phyloP scores from a whole-genome alignment of 1,140 invertebrate genomes.

The Microplitis demolitor region DNA sequence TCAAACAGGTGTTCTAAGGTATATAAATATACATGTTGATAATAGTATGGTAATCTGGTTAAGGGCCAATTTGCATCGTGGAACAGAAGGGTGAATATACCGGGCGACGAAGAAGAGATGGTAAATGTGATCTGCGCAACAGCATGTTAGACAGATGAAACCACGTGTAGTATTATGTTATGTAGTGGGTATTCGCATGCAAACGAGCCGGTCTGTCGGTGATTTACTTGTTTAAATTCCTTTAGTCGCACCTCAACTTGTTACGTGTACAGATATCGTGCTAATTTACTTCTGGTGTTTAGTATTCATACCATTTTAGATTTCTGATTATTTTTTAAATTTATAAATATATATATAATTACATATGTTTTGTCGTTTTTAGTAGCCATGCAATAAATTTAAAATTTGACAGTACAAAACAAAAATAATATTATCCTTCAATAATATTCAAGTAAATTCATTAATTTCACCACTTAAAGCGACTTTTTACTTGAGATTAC shows the following conservation, averaged over 20 bases:
- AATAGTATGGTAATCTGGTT: not conserved
- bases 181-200: slow-evolving; percentile 50
- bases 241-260: slow-evolving; percentile 35
- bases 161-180: slow-evolving; percentile 3
- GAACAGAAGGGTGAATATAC: not conserved
- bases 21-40: not conserved
- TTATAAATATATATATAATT: too few species aligned
- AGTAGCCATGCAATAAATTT: too few species aligned
- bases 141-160: slow-evolving; percentile 46
- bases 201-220: slow-evolving; percentile 40
- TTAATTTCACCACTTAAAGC: not conserved
- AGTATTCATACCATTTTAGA: too few species aligned
- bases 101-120: slow-evolving; percentile 34
- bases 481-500: not conserved
- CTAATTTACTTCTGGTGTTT: not conserved
- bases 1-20: slow-evolving; percentile 8
- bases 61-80: slow-evolving; percentile 6
- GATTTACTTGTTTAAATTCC: not conserved
- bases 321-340: not conserved
- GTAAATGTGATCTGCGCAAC: slow-evolving; percentile 50
- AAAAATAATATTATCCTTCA: too few species aligned
- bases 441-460: too few species aligned
- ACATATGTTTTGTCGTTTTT: too few species aligned
- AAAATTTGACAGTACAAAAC: too few species aligned
- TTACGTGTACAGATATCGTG: slow-evolving; percentile 34